Evolutionary conservation across 2,888 invertebrate species (phyloP).

Genomic region (Diaprepes abbreviatus): DNA sequence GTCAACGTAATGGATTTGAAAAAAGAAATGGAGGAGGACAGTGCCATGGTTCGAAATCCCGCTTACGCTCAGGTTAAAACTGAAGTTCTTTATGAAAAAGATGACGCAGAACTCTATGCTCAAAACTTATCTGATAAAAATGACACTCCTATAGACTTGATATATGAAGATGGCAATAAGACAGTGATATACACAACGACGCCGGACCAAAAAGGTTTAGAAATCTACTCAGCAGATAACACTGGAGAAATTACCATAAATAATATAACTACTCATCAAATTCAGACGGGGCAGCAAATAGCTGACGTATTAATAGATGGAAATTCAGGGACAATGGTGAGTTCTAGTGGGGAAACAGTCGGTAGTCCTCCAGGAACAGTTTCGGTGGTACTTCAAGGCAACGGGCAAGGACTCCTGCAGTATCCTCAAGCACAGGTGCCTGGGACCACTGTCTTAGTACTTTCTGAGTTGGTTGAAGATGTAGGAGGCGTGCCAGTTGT

Average conservation of each 20-base stretch:
- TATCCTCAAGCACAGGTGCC: conserved; percentile 71
- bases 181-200: conserved; percentile 87
- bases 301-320: conserved; percentile 72
- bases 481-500: conserved; percentile 78
- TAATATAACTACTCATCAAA: conserved; percentile 67
- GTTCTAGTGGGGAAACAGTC: conserved; percentile 68
- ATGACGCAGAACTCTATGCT: conserved; percentile 67
- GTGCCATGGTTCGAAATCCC: conserved; percentile 71
- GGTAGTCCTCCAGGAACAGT: conserved; percentile 66
- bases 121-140: conserved; percentile 72
- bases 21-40: conserved; percentile 77
- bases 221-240: conserved; percentile 80
- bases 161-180: conserved; percentile 88
- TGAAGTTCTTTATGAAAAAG: conserved; percentile 68
- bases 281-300: conserved; percentile 64
- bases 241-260: conserved; percentile 67
- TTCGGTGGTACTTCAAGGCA: conserved; percentile 70
- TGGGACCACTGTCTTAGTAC: conserved; percentile 77
- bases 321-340: conserved; percentile 70
- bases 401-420: conserved; percentile 70
- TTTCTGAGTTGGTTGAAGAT: conserved; percentile 79
- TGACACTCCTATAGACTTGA: conserved; percentile 84
- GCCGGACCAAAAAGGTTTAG: conserved; percentile 84
- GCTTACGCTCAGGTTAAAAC: conserved; percentile 72
- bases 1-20: conserved; percentile 84